Conservation (phyloP, 2,113 vertebrate species). For the Ceratotherium simum region DNA sequence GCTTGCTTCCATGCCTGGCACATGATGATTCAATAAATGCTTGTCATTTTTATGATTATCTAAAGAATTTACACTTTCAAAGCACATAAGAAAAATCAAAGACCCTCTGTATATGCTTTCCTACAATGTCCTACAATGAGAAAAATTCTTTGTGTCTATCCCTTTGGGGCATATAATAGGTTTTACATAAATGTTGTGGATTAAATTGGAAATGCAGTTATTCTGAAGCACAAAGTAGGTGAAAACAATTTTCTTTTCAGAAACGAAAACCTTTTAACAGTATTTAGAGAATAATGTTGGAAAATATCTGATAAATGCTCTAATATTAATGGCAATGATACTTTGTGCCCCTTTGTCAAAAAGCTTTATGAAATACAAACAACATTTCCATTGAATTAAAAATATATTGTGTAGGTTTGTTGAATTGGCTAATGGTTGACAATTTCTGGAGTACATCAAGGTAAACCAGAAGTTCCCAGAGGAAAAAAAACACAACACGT, state of each 20-base stretch:
- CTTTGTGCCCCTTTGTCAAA: conserved; percentile 1
- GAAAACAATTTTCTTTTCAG: conserved; percentile 20
- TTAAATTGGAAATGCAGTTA: conserved; percentile 6
- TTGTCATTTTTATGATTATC: background rate
- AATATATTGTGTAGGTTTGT: background rate
- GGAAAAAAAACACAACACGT: background rate
- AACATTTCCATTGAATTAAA: conserved; percentile 32
- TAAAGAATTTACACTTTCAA: conserved; percentile 52
- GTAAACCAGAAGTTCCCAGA: background rate
- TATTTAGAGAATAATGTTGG: background rate
- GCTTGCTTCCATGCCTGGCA: background rate
- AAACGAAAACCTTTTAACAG: background rate
- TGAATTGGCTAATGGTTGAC: background rate
- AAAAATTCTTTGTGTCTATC: background rate
- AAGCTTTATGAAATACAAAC: background rate
- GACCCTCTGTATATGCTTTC: background rate
- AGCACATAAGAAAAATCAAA: conserved; percentile 38
- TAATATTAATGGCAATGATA: background rate
- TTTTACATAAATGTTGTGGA: conserved; percentile 10
- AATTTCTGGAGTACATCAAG: conserved; percentile 12
- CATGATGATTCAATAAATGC: background rate
- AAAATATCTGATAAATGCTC: conserved; percentile 31
- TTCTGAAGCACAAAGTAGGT: conserved; percentile 9
- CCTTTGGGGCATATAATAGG: background rate
- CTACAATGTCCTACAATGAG: background rate